A percentile compares a stretch with the other conserved stretches of the same genome.
phyloP scores from a whole-genome alignment of 2,797 vertebrate species.

The Phrynocephalus vlangalii region DNA sequence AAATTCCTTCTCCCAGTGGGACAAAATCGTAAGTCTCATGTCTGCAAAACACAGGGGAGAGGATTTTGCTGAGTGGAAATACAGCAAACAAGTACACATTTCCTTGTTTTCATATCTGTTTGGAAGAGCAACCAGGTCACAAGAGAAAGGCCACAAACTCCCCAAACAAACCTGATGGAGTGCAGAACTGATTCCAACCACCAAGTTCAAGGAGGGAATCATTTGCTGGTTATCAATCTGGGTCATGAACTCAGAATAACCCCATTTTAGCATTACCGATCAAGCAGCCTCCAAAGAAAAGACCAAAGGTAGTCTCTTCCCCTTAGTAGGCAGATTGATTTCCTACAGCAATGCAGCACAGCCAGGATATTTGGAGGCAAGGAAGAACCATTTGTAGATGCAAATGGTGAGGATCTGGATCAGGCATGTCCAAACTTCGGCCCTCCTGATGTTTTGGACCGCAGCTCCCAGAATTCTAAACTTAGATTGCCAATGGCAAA shows the following conservation, averaged over 20 bases:
- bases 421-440: too few relatives aligned
- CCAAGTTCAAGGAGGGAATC: neutral
- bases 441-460: too few relatives aligned
- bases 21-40: neutral
- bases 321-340: neutral
- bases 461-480: too few relatives aligned
- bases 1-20: neutral
- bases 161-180: neutral
- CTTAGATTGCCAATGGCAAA: too few relatives aligned
- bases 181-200: neutral
- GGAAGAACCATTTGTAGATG: too few relatives aligned
- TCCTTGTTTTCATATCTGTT: neutral
- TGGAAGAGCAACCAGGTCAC: neutral
- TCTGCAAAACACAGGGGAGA: neutral
- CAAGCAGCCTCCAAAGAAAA: neutral
- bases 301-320: neutral
- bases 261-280: neutral
- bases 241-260: conserved; percentile 32
- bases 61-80: neutral
- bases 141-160: conserved; percentile 43
- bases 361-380: too few relatives aligned
- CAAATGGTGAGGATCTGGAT: neutral
- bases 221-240: conserved; percentile 7
- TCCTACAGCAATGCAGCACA: neutral
- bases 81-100: neutral